Evolutionary conservation across 2,113 vertebrate species (phyloP), one percentile per base, ranked within the genome.

Genomic region (Peromyscus californicus): DNA sequence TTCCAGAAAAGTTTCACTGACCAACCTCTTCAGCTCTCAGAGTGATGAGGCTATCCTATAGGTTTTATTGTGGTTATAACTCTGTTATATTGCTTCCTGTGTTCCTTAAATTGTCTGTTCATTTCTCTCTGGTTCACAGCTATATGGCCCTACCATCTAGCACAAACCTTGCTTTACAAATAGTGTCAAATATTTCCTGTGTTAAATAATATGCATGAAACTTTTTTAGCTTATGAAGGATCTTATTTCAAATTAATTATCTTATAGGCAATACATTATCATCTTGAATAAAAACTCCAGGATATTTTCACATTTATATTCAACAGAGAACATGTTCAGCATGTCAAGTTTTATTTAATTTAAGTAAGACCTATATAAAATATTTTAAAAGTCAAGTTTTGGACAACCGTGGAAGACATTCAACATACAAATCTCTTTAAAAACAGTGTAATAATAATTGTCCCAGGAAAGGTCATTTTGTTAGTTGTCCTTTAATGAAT

Each of bases 401-500:
- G 45, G 45, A 80, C 22, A 93, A 82, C 54, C 90, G 70, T 76
- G 91, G 29, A 93, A 87, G 33, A 97, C 86, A 97, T 86, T n/a
- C 45, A 79, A 72, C n/a, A 85, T 85, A 57, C 48, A 87, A 90
- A 65, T 94, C 72, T 93, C 90, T 96, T 83, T 12, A 63, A 96
- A 96, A 93, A 36, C 31, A 91, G 67, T n/a, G 15, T 69, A 82
- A 75, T 74, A 92, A 92, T 21, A 93, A 87, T 0, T 89, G 29
- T 91, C 89, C 67, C 69, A 69, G 85, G 39, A 95, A 88, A 91
- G 15, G 91, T 91, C 33, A 90, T 63, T 42, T 87, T 79, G 17
- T 87, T 94, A 89, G 65, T 61, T 94, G 67, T 69, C 89, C 91
- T 94, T 98, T 95, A 97, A 91, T 91, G 42, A 97, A 97, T 97